A percentile compares a stretch with the other conserved stretches of the same genome.
phyloP scores from a whole-genome alignment of 2,888 invertebrate species.

The Drosophila paramelanica region DNA sequence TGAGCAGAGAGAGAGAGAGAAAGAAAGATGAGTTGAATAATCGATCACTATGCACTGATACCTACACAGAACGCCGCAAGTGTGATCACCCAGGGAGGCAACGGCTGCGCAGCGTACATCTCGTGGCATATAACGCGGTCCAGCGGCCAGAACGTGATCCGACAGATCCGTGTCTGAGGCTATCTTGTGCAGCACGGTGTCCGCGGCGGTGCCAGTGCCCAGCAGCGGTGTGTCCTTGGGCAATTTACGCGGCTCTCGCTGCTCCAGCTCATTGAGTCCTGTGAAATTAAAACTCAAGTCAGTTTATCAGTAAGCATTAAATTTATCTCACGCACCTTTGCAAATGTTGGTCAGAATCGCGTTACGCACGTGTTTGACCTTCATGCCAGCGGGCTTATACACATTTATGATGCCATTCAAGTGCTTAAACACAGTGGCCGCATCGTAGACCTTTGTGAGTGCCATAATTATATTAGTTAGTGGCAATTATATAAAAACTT shows the following conservation, averaged over 20 bases:
- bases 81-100: constrained; percentile 87
- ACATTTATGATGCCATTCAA: constrained; percentile 92
- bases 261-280: constrained; percentile 91
- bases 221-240: constrained; percentile 86
- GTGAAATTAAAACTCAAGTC: constrained; percentile 19
- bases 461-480: constrained; percentile 59
- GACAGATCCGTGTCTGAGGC: constrained; percentile 87
- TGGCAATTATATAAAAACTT: constrained; percentile 45
- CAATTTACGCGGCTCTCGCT: constrained; percentile 86
- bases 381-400: constrained; percentile 90
- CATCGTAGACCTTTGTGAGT: constrained; percentile 84
- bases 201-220: constrained; percentile 88
- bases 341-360: constrained; percentile 88
- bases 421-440: constrained; percentile 87
- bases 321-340: constrained; percentile 87
- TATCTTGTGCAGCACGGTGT: constrained; percentile 87
- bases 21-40: too few species aligned
- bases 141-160: constrained; percentile 90
- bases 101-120: constrained; percentile 89
- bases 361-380: constrained; percentile 86
- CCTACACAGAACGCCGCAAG: constrained; percentile 91
- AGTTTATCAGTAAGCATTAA: background rate
- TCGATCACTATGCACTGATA: constrained; percentile 26
- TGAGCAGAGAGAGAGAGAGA: background rate
- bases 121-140: constrained; percentile 89